Evolutionary conservation across 2,888 invertebrate genomes (phyloP).

Genomic region (Erebia epiphron): DNA sequence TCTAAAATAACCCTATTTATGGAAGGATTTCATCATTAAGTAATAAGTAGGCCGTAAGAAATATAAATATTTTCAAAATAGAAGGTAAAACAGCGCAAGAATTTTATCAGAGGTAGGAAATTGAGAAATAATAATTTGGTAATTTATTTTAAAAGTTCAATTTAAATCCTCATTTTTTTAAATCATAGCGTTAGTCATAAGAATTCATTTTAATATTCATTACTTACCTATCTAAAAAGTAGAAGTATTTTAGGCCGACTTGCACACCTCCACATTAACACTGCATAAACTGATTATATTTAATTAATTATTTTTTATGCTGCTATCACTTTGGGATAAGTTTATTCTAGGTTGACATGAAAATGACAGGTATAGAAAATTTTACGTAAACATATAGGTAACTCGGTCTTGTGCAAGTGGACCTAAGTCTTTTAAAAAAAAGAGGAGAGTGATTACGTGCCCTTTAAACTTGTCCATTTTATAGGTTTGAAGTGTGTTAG

Average conservation of each 20-base stretch:
- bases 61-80: conserved; percentile 32
- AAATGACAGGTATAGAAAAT: no score
- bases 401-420: no score
- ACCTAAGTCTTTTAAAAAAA: background rate
- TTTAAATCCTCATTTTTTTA: background rate
- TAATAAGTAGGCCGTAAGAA: conserved; percentile 39
- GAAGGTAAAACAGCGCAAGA: conserved; percentile 32
- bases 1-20: conserved; percentile 43
- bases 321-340: no score
- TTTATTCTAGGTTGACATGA: no score
- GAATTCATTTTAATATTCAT: background rate
- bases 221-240: background rate
- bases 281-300: no score
- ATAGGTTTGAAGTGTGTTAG: background rate
- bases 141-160: background rate
- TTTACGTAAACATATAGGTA: no score
- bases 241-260: no score
- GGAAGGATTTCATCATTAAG: conserved; percentile 41
- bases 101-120: conserved; percentile 19
- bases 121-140: background rate
- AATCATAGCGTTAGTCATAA: conserved; percentile 2
- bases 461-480: background rate
- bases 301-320: no score
- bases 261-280: no score
- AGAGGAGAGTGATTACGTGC: background rate